Evolutionary conservation across 2,113 vertebrate genomes (phyloP).

Genomic region (Microtus oregoni): DNA sequence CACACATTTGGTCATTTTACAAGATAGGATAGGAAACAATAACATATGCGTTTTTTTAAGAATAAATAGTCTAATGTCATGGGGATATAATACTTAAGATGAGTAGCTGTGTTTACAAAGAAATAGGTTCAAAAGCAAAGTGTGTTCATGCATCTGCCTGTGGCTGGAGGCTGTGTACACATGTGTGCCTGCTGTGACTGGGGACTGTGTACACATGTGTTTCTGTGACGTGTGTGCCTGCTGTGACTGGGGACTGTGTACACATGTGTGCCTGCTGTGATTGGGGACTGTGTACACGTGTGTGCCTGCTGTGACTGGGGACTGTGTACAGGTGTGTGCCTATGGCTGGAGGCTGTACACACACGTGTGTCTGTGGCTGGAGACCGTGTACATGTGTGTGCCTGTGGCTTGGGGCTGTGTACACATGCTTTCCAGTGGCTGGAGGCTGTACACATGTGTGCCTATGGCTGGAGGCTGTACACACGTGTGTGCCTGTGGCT

Average conservation of each 20-base stretch:
- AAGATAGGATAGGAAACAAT: background rate
- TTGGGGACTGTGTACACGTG: background rate
- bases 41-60: background rate
- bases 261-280: background rate
- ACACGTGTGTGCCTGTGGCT: background rate
- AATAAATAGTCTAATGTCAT: no score
- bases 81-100: background rate
- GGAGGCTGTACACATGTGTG: background rate
- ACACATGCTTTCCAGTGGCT: background rate
- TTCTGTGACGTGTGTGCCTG: no score
- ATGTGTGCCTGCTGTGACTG: background rate
- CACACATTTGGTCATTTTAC: background rate
- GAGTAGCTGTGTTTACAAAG: background rate
- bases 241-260: background rate
- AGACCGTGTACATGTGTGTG: background rate
- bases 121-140: background rate
- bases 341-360: background rate
- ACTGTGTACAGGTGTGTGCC: background rate
- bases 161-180: background rate
- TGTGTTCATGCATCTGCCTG: background rate
- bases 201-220: background rate
- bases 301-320: background rate
- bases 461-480: no score
- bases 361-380: background rate
- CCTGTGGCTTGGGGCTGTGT: background rate